Evolutionary conservation across 1,140 invertebrate genomes (phyloP).

Genomic region (Maconellicoccus hirsutus): DNA sequence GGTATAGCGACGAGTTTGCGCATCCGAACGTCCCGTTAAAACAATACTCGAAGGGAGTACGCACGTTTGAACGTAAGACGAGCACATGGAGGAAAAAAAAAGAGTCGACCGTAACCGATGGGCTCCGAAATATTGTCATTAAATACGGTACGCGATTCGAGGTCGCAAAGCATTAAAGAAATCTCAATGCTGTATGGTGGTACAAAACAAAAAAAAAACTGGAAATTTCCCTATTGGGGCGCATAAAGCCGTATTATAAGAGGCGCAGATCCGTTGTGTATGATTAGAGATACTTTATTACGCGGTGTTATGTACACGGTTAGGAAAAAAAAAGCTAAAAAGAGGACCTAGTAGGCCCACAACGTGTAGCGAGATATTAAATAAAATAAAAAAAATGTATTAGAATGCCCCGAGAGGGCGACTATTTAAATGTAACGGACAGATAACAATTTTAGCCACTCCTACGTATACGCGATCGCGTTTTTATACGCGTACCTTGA

Average conservation of each 20-base stretch:
- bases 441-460: background rate
- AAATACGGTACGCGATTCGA: background rate
- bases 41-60: no score
- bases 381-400: background rate
- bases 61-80: no score
- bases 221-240: background rate
- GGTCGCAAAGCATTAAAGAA: background rate
- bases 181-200: background rate
- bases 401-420: background rate
- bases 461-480: no score
- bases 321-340: background rate
- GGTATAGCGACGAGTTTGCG: no score
- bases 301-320: background rate
- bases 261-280: background rate
- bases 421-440: conserved; percentile 2
- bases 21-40: no score
- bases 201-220: background rate
- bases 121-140: conserved; percentile 1
- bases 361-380: no score
- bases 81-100: background rate
- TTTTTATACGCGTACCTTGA: no score
- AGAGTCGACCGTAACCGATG: background rate
- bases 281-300: conserved; percentile 10
- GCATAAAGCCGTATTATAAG: background rate
- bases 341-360: no score